Conservation (phyloP, 2,797 vertebrate species). For the Echeneis naucrates region DNA sequence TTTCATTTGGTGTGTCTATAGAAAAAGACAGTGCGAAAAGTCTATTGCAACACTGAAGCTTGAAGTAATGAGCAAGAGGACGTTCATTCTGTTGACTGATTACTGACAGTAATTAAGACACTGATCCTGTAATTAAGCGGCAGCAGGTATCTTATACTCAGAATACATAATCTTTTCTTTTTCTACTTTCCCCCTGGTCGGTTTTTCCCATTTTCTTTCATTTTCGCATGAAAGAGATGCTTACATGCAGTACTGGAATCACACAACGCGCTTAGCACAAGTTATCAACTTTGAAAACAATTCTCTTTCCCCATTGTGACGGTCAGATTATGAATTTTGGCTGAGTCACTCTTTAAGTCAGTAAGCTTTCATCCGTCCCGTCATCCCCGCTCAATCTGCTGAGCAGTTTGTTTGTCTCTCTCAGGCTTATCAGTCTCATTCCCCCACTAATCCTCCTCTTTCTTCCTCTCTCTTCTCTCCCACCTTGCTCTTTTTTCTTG, state of each 20-base stretch:
- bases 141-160: constrained; percentile 63
- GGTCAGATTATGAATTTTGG: constrained; percentile 59
- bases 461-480: constrained; percentile 18
- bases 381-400: constrained; percentile 72
- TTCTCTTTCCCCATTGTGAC: constrained; percentile 11
- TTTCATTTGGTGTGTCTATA: constrained; percentile 35
- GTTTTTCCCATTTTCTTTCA: not conserved
- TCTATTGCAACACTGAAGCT: constrained; percentile 56
- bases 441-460: constrained; percentile 58
- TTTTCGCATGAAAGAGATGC: constrained; percentile 17
- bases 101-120: constrained; percentile 78
- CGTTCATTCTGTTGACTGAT: constrained; percentile 70
- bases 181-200: not conserved
- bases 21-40: constrained; percentile 30
- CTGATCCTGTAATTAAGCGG: constrained; percentile 75
- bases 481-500: not conserved
- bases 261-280: constrained; percentile 34
- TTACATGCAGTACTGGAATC: constrained; percentile 39
- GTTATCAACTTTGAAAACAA: constrained; percentile 55
- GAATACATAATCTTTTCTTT: constrained; percentile 54
- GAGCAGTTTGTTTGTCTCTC: constrained; percentile 67
- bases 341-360: constrained; percentile 49
- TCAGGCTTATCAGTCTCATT: constrained; percentile 55
- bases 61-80: constrained; percentile 70
- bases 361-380: constrained; percentile 58